Percentiles rank a stretch among this genome's conserved stretches.
These are phyloP conservation scores for Oryctolagus cuniculus DNA, from an alignment of 2,113 vertebrate species.

Conservation along the genomic window mOryCun1.1 NC_091444.1:65151501-65152000, in stretches of 20 bases:
- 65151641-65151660: neutral
- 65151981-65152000: too few species aligned
- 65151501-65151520: too few species aligned
- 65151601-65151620: slow-evolving; percentile 19
- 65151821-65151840: neutral
- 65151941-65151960: too few species aligned
- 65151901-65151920: too few species aligned
- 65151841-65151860: neutral
- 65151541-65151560: neutral
- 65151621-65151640: neutral
- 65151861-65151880: neutral
- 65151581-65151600: neutral
- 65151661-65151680: neutral
- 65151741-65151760: neutral
- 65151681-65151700: neutral
- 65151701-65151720: neutral
- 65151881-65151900: neutral
- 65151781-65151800: neutral
- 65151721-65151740: neutral
- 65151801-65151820: neutral
- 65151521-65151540: neutral
- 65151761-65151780: neutral
- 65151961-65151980: too few species aligned
- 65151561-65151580: neutral
- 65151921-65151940: too few species aligned